Evolutionary conservation across 2,113 vertebrate genomes (phyloP), one percentile per base, ranked within the genome.

Genomic region (Paraplagusia blochii): DNA sequence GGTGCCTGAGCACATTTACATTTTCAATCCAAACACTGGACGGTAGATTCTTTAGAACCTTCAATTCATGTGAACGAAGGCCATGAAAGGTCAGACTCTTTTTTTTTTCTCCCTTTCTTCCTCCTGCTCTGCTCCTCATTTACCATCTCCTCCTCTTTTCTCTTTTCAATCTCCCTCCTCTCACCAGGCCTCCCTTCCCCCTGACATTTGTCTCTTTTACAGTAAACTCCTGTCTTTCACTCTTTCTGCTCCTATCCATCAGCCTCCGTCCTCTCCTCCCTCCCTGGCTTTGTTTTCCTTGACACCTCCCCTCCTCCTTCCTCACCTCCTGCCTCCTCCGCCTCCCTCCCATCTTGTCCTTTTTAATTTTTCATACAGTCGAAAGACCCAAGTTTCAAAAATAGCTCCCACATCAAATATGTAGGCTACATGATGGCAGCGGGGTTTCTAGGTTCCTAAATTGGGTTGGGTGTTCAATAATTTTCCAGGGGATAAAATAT

Each of bases 351-450:
- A 63, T 56, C 70, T 40, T 49, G 61, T 64, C 51, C 76, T 82
- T 81, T 86, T 88, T 63, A 90, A 90, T 91, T 86, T 91, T 90
- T 91, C 69, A 92, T 92, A 78, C 53, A 63, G 76, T 86, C 84
- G 85, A 89, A 89, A 86, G 88, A 87, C 79, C 81, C 77, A 74
- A 66, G 80, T 84, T 80, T 86, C 83, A 88, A 82, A 91, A 92
- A 90, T 90, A 90, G 88, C 86, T 76, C 70, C 58, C 69, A 66
- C 89, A 91, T 91, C 83, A 92, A 92, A 91, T 90, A 90, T 90
- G 88, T 90, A 91, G 84, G 66, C 72, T 89, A 71, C 83, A 77
- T 84, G 77, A 83, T 76, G 76, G 77, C 72, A 68, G 77, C 50
- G 10, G 69, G 63, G 63, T 72, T 74, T 78, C 53, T 68, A 66